These are phyloP conservation scores for Rhynchomys soricoides DNA, from an alignment of 2,113 vertebrate species.

Conservation along the genomic window DNA sequence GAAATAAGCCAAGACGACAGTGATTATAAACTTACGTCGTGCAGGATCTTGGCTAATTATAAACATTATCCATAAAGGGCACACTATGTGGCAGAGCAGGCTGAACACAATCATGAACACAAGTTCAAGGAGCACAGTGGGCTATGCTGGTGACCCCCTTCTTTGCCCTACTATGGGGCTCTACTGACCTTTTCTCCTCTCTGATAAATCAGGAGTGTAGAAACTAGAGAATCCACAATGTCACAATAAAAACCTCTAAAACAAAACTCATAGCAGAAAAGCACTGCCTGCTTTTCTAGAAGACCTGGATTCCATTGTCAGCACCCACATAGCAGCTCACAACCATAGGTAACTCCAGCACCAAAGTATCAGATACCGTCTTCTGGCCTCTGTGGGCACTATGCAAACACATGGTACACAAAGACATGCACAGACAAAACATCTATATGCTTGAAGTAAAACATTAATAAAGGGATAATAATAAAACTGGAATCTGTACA, in stretches of 20 bases:
- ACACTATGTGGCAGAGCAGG: constrained; percentile 47
- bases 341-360: not conserved
- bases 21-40: constrained; percentile 74
- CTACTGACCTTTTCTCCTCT: not conserved
- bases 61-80: constrained; percentile 55
- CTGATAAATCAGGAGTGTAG: not conserved
- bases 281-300: not conserved
- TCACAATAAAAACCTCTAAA: constrained; percentile 51
- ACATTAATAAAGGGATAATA: constrained; percentile 28
- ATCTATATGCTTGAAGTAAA: not conserved
- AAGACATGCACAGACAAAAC: not conserved
- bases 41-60: constrained; percentile 63
- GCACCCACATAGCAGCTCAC: not conserved
- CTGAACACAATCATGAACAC: constrained; percentile 41
- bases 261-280: constrained; percentile 6
- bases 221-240: constrained; percentile 7
- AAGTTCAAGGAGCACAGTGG: not conserved
- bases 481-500: constrained; percentile 53
- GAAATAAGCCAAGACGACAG: constrained; percentile 72
- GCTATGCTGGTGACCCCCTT: constrained; percentile 29
- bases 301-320: not conserved
- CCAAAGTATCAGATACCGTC: not conserved
- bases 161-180: not conserved
- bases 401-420: too few relatives aligned
- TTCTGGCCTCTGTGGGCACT: not conserved